Base-by-base conservation (phyloP, 64 coral and sea anemone species). In the Montipora capricornis region DNA sequence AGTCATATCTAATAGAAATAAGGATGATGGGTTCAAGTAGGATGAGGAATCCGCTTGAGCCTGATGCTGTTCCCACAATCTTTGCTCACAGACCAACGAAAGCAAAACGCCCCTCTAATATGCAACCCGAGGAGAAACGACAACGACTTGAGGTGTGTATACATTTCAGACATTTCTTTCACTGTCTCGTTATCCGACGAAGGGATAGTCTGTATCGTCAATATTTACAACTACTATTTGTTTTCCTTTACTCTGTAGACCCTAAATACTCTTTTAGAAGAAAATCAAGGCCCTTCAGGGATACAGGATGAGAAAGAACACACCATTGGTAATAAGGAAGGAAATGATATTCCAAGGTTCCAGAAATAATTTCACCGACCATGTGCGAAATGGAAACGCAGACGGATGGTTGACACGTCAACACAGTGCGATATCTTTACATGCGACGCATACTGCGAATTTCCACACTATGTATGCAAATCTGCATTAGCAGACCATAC, bases 51-150 rank as follows among this genome's bases (percentile, higher is more conserved):
- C 57, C 20, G 14, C 77, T 93, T 5, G 73, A 79, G 6, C 47
- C 92, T 24, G 83, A 45, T 10, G 77, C 47, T 44, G 24, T 93
- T 16, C 92, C 84, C 0, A 88, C 84, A 13, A 73, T 88, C 4
- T 93, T 93, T 73, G 5, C 83, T 9, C 84, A 93, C 49, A 93
- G 88, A 81, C 75, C 62, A 44, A 14, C 57, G 13, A 11, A 55
- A 44, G 2, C 4, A 22, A 47, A 7, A 51, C 73, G 84, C 0
- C 9, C 19, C 17, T 55, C 84, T 1, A 93, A 83, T 61, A 59
- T 70, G 11, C 52, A 55, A 60, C 59, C 84, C 0, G 77, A 60
- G 49, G 55, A 88, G 49, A 93, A 93, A 51, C 64, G 73, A 93
- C 49, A 87, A 87, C 51, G 74, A 5, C 11, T 47, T 8, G 74